Base-by-base conservation (phyloP, 1,140 invertebrate species). In the Drosophila sp. region DNA sequence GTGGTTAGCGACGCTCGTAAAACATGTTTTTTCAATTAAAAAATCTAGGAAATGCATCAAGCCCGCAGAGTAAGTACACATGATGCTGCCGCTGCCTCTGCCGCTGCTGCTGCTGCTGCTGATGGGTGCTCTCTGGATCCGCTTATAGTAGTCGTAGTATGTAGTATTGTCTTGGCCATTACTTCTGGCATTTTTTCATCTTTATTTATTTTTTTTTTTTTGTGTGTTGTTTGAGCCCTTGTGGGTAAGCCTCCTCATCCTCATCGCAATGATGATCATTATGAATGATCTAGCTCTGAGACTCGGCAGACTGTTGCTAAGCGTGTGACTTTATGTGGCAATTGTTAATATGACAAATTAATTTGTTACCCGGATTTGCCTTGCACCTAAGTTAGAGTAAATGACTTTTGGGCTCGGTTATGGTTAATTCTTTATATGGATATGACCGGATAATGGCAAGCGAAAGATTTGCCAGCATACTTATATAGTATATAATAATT, bases 11-110 rank as follows among this genome's bases (percentile, higher is more conserved):
- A 78, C 76, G 84, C 80, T 84, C 84, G 84, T 89, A 89, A 87
- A 89, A 89, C 84, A 89, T 89, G 84, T 90, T 89, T 89, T 89
- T 89, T 89, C 84, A 89, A 89, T 89, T 89, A 89, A 89, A 82
- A 86, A 89, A 89, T 80, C 80, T 89, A 80, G 80, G 70, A 87
- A 87, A 87, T 89, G 84, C 83, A 87, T 83, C 76, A 70, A 80
- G 69, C 71, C 67, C 54, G 70, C 79, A 72, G 75, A 61, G 25
- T 74, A 74, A 76, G 63, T 60, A 44, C 35, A 61, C 60, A 71
- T 54, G 60, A 60, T 29, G 47, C 23, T 38, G 33, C 54, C 50
- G 35, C 71, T 62, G 17, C 44, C 6, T 4, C 41, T 25, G 17
- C 35, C 27, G 27, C 60, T 8, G 30, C 4, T n/a, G 8, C 57